Evolutionary conservation across 1,140 invertebrate genomes (phyloP), one percentile per base, ranked within the genome.

Genomic region (Aporrectodea caliginosa): DNA sequence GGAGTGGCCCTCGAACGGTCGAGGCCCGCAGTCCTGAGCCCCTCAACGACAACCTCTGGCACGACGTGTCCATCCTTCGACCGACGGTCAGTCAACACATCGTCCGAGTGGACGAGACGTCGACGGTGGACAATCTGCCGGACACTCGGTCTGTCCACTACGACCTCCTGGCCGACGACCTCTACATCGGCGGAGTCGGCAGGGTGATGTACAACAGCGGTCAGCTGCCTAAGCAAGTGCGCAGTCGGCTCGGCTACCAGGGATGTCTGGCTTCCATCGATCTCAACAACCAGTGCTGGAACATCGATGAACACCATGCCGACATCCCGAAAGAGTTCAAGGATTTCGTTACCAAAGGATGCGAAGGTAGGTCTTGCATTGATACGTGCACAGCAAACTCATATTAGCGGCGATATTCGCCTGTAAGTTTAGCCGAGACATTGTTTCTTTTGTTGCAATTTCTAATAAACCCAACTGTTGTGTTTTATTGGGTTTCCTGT

Each of bases 11-110:
- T 0, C 83, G 85, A 58, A 73, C 84, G 16, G 82, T 87, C 58
- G 75, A 82, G 0, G 83, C 84, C 27, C 84, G 85, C 72, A 83
- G 82, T 16, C 81, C 80, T 29, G 72, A 84, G 35, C 92, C 92
- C 73, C 90, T 98, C 79, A 98, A 97, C 85, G 95, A 98, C 84
- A 96, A 96, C 85, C 91, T 93, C 85, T 98, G 96, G 96, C 96
- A 98, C 86, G 92, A 94, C 0, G 94, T 98, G 0, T 94, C 93
- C 32, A 93, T 98, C n/a, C 91, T 94, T 22, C 90, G 96, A 76
- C 94, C 95, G 0, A 93, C 93, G 0, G 92, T 93, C 0, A 93
- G 94, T 84, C 92, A 95, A 79, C 95, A 97, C 86, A 94, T 94
- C 0, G 89, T 98, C 0, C 93, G 94, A 83, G 94, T 98, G 1